Evolutionary conservation across 2,113 vertebrate genomes (phyloP), one percentile per base, ranked within the genome.

Genomic region (Zosterops japonicus): DNA sequence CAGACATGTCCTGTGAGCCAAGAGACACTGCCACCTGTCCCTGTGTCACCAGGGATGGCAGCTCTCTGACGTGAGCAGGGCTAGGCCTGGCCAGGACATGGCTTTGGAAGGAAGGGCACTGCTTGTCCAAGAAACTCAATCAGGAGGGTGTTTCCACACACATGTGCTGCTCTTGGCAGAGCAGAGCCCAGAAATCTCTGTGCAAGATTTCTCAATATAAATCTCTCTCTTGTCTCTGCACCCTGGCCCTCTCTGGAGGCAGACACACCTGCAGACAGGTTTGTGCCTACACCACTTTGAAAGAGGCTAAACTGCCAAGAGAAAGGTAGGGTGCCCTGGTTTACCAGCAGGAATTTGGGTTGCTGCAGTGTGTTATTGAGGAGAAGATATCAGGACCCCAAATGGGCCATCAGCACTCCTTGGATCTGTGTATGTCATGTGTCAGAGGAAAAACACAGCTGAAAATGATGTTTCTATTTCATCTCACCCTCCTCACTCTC

Each of bases 111-210:
- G 35, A 90, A 81, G 83, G 88, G 57, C 80, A 85, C 31, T 25
- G 39, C 88, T 68, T 89, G 78, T 76, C 90, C 94, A 83, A 92
- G 92, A 44, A 89, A 90, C 77, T 83, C 72, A 76, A 12, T 80
- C 6, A 33, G 76, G 47, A 56, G 36, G 14, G 20, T 14, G 57
- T n/a, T 92, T 65, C 75, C 65, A 63, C 70, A 61, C 46, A 61
- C 80, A 75, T 4, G 3, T 63, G 61, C 72, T 93, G 64, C 87
- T 83, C 85, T 70, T 49, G 47, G 88, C 78, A 83, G 57, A 75
- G 76, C 67, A 80, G 67, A 55, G 46, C 93, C 50, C 52, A 77
- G 12, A 74, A 69, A 87, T 27, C 72, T 67, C 57, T 63, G 14
- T 31, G 3, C 25, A 71, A 75, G 52, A 33, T 19, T 55, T 60